Conservation (phyloP, 2,888 invertebrate species). For the Sycophila texana region DNA sequence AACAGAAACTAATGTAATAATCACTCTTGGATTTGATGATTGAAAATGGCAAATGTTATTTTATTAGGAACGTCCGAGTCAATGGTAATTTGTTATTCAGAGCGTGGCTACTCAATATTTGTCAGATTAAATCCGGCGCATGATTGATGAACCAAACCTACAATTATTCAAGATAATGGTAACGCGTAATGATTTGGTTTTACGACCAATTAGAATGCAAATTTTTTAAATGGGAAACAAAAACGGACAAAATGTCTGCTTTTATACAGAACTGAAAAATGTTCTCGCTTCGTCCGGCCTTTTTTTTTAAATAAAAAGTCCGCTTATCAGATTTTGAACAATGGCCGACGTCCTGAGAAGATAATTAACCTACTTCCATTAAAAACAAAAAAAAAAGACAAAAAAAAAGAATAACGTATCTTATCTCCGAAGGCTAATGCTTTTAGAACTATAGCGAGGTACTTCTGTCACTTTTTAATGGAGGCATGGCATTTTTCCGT, state of each 20-base stretch:
- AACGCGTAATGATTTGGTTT: conserved; percentile 24
- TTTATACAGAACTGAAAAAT: not conserved
- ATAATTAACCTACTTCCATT: not conserved
- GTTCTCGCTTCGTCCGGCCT: not conserved
- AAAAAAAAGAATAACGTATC: not conserved
- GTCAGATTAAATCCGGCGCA: conserved; percentile 13
- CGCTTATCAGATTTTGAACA: too few relatives aligned
- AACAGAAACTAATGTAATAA: too few relatives aligned
- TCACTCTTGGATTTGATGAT: not conserved
- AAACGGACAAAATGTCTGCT: not conserved
- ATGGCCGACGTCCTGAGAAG: too few relatives aligned
- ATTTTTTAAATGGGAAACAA: conserved; percentile 15
- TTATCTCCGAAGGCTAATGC: too few relatives aligned
- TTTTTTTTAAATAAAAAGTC: too few relatives aligned
- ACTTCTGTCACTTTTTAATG: too few relatives aligned
- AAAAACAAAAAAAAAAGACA: not conserved
- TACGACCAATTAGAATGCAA: conserved; percentile 40
- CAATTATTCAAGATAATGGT: conserved; percentile 42
- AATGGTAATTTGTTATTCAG: conserved; percentile 32
- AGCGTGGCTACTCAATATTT: conserved; percentile 16
- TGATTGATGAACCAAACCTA: conserved; percentile 12
- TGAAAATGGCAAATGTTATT: conserved; percentile 28
- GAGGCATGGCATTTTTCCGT: not conserved
- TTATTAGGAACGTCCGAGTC: conserved; percentile 2
- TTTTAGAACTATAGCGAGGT: too few relatives aligned